Conservation (phyloP, 2,888 invertebrate genomes). For the Cataglyphis cursor region DNA sequence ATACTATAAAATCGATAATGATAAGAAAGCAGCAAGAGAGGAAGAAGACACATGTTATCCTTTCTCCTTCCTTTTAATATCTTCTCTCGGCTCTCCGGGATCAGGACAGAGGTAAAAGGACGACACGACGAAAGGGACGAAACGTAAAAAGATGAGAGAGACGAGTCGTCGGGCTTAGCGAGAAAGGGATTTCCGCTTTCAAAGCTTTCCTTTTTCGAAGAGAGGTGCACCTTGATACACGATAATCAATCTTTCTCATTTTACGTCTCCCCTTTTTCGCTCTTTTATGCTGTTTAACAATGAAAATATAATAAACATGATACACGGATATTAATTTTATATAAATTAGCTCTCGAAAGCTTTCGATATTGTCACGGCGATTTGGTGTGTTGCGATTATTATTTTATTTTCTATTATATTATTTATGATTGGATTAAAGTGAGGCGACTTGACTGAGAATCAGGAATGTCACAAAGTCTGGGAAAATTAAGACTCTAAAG, state of each 20-base stretch:
- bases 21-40: not conserved
- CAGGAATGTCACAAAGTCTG: not conserved
- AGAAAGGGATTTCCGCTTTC: constrained; percentile 45
- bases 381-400: not conserved
- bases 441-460: not conserved
- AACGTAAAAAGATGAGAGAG: constrained; percentile 2
- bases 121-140: not conserved
- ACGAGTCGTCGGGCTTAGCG: constrained; percentile 37
- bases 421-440: not conserved
- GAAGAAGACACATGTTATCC: constrained; percentile 11
- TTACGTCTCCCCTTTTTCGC: not conserved
- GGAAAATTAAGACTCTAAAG: not conserved
- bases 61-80: constrained; percentile 38
- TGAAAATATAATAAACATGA: constrained; percentile 27
- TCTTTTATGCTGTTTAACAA: constrained; percentile 18
- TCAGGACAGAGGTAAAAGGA: constrained; percentile 42
- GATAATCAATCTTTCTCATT: constrained; percentile 46
- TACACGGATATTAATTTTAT: constrained; percentile 15
- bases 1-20: not conserved
- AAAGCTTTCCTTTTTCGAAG: constrained; percentile 16
- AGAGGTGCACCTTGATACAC: constrained; percentile 37
- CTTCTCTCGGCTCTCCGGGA: constrained; percentile 22
- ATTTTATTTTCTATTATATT: not conserved
- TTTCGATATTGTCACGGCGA: not conserved
- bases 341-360: not conserved